Conservation (phyloP, 2,888 invertebrate genomes). For the Netelia inedita region DNA sequence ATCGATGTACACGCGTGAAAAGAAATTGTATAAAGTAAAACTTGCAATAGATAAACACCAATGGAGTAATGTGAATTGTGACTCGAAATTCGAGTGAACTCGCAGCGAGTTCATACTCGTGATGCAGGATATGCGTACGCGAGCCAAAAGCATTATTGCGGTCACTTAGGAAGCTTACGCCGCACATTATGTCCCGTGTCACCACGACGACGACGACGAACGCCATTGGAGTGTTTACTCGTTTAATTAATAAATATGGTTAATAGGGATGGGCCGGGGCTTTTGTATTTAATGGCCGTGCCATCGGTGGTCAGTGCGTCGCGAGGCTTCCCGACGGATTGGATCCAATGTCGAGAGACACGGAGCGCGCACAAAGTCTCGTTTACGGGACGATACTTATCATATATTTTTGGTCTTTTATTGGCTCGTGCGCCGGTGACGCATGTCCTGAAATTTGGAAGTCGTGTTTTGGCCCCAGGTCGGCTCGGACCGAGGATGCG, state of each 20-base stretch:
- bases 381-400: constrained; percentile 10
- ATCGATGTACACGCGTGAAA: neutral
- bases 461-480: constrained; percentile 62
- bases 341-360: constrained; percentile 60
- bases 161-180: constrained; percentile 42
- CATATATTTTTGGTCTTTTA: constrained; percentile 50
- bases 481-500: constrained; percentile 21
- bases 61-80: neutral
- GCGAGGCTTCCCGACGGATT: constrained; percentile 49
- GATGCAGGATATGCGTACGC: neutral
- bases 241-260: constrained; percentile 65
- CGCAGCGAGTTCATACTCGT: too few species aligned
- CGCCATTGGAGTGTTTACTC: constrained; percentile 55
- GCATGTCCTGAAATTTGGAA: constrained; percentile 69
- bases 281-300: constrained; percentile 43
- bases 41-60: neutral
- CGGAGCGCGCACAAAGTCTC: neutral
- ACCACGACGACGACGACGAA: constrained; percentile 7
- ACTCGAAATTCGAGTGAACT: too few species aligned
- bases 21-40: neutral
- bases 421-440: constrained; percentile 44
- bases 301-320: constrained; percentile 53
- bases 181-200: constrained; percentile 10
- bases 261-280: constrained; percentile 65
- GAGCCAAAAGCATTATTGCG: constrained; percentile 61